Evolutionary conservation across 2,888 invertebrate species (phyloP).

Genomic region (Tachystola acroxantha): DNA sequence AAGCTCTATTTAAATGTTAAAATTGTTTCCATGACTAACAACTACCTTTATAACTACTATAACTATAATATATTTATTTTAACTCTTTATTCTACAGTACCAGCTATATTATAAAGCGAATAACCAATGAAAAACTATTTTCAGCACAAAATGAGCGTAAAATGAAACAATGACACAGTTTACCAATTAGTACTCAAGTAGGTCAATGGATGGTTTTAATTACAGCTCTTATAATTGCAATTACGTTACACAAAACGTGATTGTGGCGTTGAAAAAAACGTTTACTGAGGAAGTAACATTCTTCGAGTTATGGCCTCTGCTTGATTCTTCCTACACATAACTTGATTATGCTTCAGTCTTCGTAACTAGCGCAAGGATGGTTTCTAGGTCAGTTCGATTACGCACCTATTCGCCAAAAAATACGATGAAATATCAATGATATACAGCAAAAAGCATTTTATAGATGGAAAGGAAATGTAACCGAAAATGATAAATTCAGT

Average conservation of each 20-base stretch:
- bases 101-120: too few relatives aligned
- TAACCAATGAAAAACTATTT: too few relatives aligned
- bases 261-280: conserved; percentile 5
- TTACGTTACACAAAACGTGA: conserved; percentile 5
- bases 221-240: conserved; percentile 7
- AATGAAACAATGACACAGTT: conserved; percentile 11
- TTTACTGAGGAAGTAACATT: conserved; percentile 5
- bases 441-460: too few relatives aligned
- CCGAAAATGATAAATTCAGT: too few relatives aligned
- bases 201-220: conserved; percentile 13
- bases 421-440: background rate
- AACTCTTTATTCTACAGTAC: too few relatives aligned
- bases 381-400: conserved; percentile 28
- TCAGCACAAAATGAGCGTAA: background rate
- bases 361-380: conserved; percentile 43
- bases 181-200: conserved; percentile 9
- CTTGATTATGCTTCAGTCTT: conserved; percentile 26
- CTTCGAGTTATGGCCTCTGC: conserved; percentile 8
- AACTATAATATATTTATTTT: too few relatives aligned
- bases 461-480: too few relatives aligned
- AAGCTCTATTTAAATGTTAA: too few relatives aligned
- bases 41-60: too few relatives aligned
- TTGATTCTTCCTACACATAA: conserved; percentile 33
- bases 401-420: conserved; percentile 1
- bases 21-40: too few relatives aligned